Base-by-base conservation (phyloP, 2,797 vertebrate species). In the Coluber constrictor region DNA sequence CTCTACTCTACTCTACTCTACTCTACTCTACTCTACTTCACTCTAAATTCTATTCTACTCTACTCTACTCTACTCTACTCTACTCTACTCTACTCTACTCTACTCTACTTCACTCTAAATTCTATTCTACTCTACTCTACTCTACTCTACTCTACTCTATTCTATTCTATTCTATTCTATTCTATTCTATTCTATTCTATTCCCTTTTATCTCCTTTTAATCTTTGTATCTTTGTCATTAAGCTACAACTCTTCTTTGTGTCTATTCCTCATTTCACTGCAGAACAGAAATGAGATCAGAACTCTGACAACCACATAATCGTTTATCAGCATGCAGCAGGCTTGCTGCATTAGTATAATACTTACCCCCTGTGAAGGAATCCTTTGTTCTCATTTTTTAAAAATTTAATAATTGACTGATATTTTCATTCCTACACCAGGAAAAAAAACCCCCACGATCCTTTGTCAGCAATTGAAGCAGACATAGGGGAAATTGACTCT, bases 371-470 rank as follows among this genome's bases (percentile, higher is more conserved):
- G 3, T 32, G 16, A 13, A 8, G 13, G 32, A 55, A 47, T 29
- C 57, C 32, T 92, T 93, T 60, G 23, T 94, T 90, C 91, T 47
- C 47, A 56, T 79, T 91, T 90, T 87, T 90, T 56, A 86, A 20
- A 0, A 94, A 66, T 56, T 56, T 92, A 91, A 9, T 3, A 83
- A 88, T 92, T 93, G 91, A 94, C 74, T 60, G 86, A 43, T 91
- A 27, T 93, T 94, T 93, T 92, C 15, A 70, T 90, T 66, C 56
- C n/a, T 95, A 87, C 83, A 56, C 56, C 89, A 66, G 79, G 43
- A 79, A 9, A 70, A 90, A 27, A 13, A 23, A 0, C 0, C 1
- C 16, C 27, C n/a, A 15, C 0, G 0, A 29, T 27, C 56, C 43
- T 61, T 56, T 20, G 16, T 79, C 3, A 7, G 92, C 89, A 57